Conservation (phyloP, 2,888 invertebrate species). For the Dermolepida albohirtum region DNA sequence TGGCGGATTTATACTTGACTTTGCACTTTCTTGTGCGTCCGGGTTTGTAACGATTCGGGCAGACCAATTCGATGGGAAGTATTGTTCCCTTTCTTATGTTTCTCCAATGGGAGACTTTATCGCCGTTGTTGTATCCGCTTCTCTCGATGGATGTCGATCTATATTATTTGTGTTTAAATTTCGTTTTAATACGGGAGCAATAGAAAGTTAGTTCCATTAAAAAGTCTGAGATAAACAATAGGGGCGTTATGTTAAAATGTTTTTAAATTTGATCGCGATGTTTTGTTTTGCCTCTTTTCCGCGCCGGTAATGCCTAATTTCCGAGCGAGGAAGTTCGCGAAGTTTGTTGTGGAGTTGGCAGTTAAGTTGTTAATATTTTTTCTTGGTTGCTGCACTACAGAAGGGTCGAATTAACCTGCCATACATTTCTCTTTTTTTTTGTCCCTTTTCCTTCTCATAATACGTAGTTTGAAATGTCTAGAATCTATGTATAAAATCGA, state of each 20-base stretch:
- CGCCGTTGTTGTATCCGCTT: too few relatives aligned
- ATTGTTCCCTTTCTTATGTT: constrained; percentile 17
- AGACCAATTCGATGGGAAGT: background rate
- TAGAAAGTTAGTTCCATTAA: constrained; percentile 14
- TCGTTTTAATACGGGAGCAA: constrained; percentile 19
- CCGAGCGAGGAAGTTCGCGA: background rate
- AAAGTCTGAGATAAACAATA: constrained; percentile 26
- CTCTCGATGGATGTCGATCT: background rate
- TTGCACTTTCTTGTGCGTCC: constrained; percentile 39
- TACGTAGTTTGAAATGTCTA: too few relatives aligned
- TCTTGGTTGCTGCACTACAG: too few relatives aligned
- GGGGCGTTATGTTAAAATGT: constrained; percentile 3
- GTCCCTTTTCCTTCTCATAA: too few relatives aligned
- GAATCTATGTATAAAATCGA: too few relatives aligned
- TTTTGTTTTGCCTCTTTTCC: constrained; percentile 21
- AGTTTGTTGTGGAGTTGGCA: too few relatives aligned
- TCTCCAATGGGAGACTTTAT: too few relatives aligned
- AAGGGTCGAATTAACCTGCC: too few relatives aligned
- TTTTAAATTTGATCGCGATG: constrained; percentile 12
- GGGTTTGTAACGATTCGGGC: constrained; percentile 8
- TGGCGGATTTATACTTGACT: constrained; percentile 50
- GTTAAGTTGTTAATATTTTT: too few relatives aligned
- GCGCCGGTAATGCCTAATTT: constrained; percentile 16
- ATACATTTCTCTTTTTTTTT: too few relatives aligned
- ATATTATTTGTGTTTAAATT: constrained; percentile 29